Evolutionary conservation across 2,888 invertebrate species (phyloP).

Genomic region (Piscicola geometra): DNA sequence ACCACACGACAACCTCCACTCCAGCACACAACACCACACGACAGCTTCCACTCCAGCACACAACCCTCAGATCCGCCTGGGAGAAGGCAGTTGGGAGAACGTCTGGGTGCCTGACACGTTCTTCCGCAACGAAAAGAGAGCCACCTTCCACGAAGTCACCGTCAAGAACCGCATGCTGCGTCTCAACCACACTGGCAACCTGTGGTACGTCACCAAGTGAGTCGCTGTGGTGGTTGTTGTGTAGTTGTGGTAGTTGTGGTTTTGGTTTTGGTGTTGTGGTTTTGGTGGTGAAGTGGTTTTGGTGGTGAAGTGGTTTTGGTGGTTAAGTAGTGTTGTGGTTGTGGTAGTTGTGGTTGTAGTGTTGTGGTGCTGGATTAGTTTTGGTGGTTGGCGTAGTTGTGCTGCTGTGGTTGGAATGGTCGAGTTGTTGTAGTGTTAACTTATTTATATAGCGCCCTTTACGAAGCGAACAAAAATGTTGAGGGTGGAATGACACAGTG

Average conservation of each 20-base stretch:
- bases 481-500: not conserved
- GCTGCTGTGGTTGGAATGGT: no score
- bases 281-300: no score
- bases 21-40: not conserved
- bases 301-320: no score
- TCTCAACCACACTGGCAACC: constrained; percentile 39
- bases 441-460: not conserved
- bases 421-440: not conserved
- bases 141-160: constrained; percentile 43
- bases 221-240: constrained; percentile 10
- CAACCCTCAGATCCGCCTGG: constrained; percentile 30
- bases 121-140: constrained; percentile 43
- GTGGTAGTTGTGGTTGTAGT: no score
- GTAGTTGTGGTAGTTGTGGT: no score
- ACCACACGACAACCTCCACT: no score
- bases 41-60: not conserved
- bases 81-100: constrained; percentile 38
- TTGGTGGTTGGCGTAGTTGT: no score
- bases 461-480: not conserved
- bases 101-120: constrained; percentile 44
- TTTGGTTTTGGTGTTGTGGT: no score
- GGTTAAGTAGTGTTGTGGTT: no score
- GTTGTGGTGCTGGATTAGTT: no score
- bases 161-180: constrained; percentile 39
- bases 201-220: constrained; percentile 42